Evolutionary conservation across 37 sponge, comb jelly and placozoan species (phyloP), one percentile per base, ranked within the genome.

Genomic region (Hexactinellida sp.): DNA sequence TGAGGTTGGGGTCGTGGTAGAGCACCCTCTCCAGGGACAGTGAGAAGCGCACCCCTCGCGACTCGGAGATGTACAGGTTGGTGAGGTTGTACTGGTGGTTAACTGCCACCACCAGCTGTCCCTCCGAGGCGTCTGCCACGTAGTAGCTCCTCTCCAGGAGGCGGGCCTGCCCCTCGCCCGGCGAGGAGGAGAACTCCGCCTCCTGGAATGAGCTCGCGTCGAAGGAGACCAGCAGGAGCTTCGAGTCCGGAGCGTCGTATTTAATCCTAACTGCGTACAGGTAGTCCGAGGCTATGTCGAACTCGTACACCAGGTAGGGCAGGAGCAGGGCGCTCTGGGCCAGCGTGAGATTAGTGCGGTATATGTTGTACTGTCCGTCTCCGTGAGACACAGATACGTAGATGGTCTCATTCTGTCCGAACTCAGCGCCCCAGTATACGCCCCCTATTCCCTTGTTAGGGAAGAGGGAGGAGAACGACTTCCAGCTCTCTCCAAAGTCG

Each of bases 11-110:
- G 54, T 91, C 88, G 84, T 86, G 37, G 47, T 84, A 91, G 38
- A 91, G 82, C 16, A 89, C 83, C 10, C 89, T 36, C 87, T 91
- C 89, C 83, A 91, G 86, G 0, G 88, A 89, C 39, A 91, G 85
- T 25, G 82, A 54, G 55, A 86, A 84, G 38, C 85, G 52, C 16
- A 55, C 23, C 0, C 88, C 91, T 47, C 55, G 41, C 38, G 84
- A 85, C 51, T 88, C 89, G 21, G 91, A 89, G 36, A 91, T 90
- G 84, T 91, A 91, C 37, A 91, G 87, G 41, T 91, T 86, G 25
- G 89, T 89, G 82, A 38, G 34, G 88, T 91, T 91, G 52, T 54
- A 47, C 7, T 24, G 1, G 89, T 91, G 88, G 1, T 90, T 82
- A 0, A 89, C 91, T 38, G 87, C 89, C 1, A 91, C 89, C 39